Conservation (phyloP, 2,113 vertebrate genomes). For the Natator depressus region DNA sequence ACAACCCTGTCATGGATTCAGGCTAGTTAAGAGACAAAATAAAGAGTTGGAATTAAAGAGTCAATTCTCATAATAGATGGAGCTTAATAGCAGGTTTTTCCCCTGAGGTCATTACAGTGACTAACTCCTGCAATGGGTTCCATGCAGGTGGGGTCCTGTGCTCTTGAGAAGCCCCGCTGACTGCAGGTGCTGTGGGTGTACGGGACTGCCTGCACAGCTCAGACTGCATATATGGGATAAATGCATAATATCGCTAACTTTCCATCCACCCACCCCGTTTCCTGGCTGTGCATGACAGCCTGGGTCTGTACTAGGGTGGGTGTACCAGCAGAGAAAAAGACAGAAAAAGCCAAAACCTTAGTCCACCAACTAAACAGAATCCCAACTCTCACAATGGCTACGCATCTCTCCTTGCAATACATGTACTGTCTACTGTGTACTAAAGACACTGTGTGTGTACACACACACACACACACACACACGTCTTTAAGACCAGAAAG, state of each 20-base stretch:
- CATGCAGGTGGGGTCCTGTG: not conserved
- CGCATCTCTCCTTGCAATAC: not conserved
- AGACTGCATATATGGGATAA: not conserved
- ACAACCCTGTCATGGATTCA: not conserved
- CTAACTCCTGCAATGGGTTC: not conserved
- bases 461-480: not conserved
- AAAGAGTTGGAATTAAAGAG: not conserved
- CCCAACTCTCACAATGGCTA: not conserved
- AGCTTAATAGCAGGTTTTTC: not conserved
- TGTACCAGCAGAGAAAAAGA: not conserved
- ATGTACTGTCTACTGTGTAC: not conserved
- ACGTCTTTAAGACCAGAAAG: not conserved
- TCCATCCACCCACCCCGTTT: not conserved
- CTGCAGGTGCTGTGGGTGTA: not conserved
- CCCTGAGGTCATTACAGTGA: not conserved
- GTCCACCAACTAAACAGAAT: not conserved
- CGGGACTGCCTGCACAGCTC: not conserved
- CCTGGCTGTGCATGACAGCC: not conserved
- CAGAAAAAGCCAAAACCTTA: not conserved
- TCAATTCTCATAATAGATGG: not conserved
- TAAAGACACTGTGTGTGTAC: not conserved
- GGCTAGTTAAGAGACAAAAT: not conserved
- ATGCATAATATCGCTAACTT: not conserved
- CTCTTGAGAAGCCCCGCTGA: not conserved
- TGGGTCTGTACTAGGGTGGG: not conserved